Evolutionary conservation across 1,140 invertebrate species (phyloP).

Genomic region (Drosophila varians): DNA sequence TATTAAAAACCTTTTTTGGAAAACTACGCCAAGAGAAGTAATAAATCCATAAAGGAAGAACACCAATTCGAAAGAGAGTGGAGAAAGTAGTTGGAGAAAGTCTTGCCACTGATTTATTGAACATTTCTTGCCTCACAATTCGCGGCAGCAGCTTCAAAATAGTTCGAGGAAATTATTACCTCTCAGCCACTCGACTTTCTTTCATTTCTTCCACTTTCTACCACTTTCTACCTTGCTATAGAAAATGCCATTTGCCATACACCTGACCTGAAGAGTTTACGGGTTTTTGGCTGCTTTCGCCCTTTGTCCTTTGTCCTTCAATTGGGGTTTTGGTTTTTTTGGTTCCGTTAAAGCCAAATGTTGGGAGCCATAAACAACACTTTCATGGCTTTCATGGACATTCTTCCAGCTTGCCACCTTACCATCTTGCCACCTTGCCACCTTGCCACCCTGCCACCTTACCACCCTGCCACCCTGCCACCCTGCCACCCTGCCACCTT

Average conservation of each 20-base stretch:
- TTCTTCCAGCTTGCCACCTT: constrained; percentile 12
- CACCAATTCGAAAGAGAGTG: not conserved
- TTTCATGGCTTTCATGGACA: constrained; percentile 54
- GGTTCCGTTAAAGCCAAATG: not conserved
- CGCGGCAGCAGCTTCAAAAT: constrained; percentile 33
- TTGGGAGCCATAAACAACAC: constrained; percentile 60
- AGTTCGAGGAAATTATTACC: constrained; percentile 42
- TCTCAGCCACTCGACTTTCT: constrained; percentile 22
- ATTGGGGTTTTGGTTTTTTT: not conserved
- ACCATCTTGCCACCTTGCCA: constrained; percentile 2
- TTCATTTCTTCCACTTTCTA: not conserved
- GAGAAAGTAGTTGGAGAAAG: not conserved
- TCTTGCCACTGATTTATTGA: constrained; percentile 49
- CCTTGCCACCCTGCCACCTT: too few relatives aligned
- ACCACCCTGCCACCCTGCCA: not conserved
- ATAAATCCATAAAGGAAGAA: not conserved
- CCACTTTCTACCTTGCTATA: not conserved
- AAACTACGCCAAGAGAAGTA: too few relatives aligned
- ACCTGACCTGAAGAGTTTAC: constrained; percentile 46
- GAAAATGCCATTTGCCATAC: constrained; percentile 12
- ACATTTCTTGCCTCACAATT: constrained; percentile 21
- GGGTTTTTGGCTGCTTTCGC: constrained; percentile 15
- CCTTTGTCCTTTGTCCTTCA: constrained; percentile 9
- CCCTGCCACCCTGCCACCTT: too few relatives aligned
- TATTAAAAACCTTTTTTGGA: too few relatives aligned